phyloP scores from a whole-genome alignment of 2,113 vertebrate species.

The Amia ocellicauda region DNA sequence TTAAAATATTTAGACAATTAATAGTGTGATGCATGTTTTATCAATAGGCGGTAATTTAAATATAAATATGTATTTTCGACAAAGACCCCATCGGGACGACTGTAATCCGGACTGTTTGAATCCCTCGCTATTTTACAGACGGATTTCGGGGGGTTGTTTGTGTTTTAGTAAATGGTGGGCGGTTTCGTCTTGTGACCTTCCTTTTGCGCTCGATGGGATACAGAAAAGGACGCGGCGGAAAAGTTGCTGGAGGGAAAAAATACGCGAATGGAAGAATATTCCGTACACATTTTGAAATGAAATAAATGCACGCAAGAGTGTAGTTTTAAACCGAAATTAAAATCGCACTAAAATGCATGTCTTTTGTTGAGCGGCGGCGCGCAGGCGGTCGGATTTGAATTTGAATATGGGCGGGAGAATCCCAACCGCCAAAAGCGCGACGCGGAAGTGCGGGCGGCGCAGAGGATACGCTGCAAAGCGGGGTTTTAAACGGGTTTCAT shows the following conservation, averaged over 20 bases:
- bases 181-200: slow-evolving; percentile 20
- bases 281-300: too few species aligned
- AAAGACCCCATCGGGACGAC: too few species aligned
- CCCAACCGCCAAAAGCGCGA: not conserved
- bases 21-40: too few species aligned
- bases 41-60: too few species aligned
- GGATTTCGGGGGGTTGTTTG: not conserved
- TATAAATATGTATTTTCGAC: too few species aligned
- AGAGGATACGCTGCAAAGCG: too few species aligned
- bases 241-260: not conserved
- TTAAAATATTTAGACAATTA: too few species aligned
- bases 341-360: not conserved
- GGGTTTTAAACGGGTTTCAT: too few species aligned
- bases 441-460: slow-evolving; percentile 4
- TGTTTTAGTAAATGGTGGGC: slow-evolving; percentile 9
- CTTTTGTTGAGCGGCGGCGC: slow-evolving; percentile 31
- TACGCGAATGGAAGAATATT: not conserved
- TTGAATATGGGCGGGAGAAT: slow-evolving; percentile 68
- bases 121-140: too few species aligned
- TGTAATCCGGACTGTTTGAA: not conserved
- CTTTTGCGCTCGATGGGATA: not conserved
- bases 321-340: too few species aligned
- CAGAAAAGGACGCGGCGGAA: not conserved
- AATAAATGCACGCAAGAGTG: too few species aligned
- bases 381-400: slow-evolving; percentile 59